Percentiles rank a stretch among this genome's conserved stretches.
Evolutionary conservation across 92 coral and sea anemone genomes (phyloP).

Genomic region (Phymanthus crucifer): DNA sequence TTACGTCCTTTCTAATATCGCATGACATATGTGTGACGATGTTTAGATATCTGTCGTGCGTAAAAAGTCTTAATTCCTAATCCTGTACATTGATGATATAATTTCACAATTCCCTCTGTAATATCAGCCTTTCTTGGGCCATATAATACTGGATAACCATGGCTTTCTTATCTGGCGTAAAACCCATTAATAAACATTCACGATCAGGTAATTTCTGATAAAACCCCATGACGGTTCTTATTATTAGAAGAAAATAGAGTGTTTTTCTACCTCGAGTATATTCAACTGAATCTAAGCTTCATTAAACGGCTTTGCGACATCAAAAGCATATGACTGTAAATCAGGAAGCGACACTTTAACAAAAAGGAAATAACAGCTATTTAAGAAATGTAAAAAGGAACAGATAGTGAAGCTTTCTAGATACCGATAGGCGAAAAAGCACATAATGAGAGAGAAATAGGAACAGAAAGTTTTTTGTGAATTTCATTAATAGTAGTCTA

Average conservation of each 20-base stretch:
- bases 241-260: neutral
- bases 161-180: neutral
- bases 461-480: no score
- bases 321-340: neutral
- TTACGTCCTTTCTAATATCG: neutral
- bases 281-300: neutral
- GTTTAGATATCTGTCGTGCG: slow-evolving; percentile 1
- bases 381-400: neutral
- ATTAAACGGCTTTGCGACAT: neutral
- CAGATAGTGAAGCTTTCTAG: neutral
- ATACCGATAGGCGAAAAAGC: neutral
- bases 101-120: neutral
- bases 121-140: neutral
- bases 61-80: slow-evolving; percentile 2
- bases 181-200: neutral
- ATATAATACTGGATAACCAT: neutral
- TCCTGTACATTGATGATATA: neutral
- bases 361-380: neutral
- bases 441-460: neutral
- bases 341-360: slow-evolving; percentile 1
- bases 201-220: neutral
- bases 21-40: slow-evolving; percentile 1
- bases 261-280: neutral
- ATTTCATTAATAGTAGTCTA: no score
- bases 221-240: no score